Evolutionary conservation across 1,140 invertebrate species (phyloP).

Genomic region (Drosophila ananassae): DNA sequence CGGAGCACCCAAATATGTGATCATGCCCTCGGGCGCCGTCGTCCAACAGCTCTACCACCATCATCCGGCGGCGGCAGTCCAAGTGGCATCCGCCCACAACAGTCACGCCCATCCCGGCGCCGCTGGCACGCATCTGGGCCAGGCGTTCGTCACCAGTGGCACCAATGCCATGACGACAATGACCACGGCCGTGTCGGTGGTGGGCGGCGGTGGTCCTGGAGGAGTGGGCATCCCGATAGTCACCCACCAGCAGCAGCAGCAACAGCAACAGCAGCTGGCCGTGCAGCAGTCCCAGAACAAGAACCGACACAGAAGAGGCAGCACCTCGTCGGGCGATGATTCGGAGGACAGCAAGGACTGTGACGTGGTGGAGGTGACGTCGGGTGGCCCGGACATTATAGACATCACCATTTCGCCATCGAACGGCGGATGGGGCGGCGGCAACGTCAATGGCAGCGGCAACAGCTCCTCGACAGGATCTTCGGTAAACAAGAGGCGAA

Average conservation of each 20-base stretch:
- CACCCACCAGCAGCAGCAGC: conserved; percentile 48
- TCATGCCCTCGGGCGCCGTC: conserved; percentile 59
- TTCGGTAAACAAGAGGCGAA: conserved; percentile 54
- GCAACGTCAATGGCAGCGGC: conserved; percentile 10
- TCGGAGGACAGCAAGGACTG: conserved; percentile 83
- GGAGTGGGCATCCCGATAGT: conserved; percentile 7
- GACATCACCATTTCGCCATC: conserved; percentile 65
- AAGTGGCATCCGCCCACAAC: conserved; percentile 33
- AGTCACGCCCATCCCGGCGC: conserved; percentile 36
- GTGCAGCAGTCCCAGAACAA: conserved; percentile 27
- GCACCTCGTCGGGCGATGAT: conserved; percentile 81
- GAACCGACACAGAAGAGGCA: conserved; percentile 67
- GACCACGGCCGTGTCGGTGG: conserved; percentile 36
- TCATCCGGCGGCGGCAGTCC: conserved; percentile 45
- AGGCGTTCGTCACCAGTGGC: conserved; percentile 44
- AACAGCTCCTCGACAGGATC: conserved; percentile 67
- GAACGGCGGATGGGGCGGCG: conserved; percentile 39
- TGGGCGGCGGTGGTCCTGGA: conserved; percentile 25
- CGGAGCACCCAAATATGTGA: conserved; percentile 67
- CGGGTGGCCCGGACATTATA: conserved; percentile 46
- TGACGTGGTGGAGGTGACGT: conserved; percentile 53
- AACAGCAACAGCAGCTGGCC: conserved; percentile 45
- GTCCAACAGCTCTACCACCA: conserved; percentile 72
- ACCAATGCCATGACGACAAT: conserved; percentile 34
- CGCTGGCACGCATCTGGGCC: conserved; percentile 47